Base-by-base conservation (phyloP, 2,888 invertebrate genomes). In the Boloria selene region DNA sequence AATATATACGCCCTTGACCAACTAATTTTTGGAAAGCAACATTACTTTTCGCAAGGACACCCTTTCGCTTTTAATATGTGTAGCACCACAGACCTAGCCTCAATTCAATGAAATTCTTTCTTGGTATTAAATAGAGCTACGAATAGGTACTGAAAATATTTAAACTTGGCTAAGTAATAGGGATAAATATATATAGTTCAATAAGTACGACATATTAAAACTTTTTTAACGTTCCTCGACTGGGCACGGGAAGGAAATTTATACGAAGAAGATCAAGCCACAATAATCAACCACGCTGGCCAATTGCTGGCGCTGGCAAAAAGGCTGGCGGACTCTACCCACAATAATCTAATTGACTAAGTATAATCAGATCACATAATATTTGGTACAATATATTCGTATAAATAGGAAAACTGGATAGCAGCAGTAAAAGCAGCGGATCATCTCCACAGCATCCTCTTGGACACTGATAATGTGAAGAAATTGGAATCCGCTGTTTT, bases 321-420 rank as follows among this genome's bases (percentile, higher is more conserved):
- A n/a, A 7, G 31, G 7, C 7, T 31, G 1, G 31, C 31, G 7
- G 6, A 31, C n/a, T n/a, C 31, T 31, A 31, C 7, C 16, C n/a
- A 4, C 47, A 16, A 16, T 47, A 47, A 47, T 16, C n/a, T 47
- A n/a, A 51, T 51, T 54, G 16, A 38, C 7, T 38, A 13, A 17
- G 5, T 45, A 16, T 13, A n/a, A n/a, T n/a, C n/a, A n/a, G n/a
- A n/a, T n/a, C n/a, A n/a, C n/a, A n/a, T n/a, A 16, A 51, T 61
- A 22, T 14, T 53, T 16, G 50, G 18, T 42, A 18, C 3, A 18
- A 3, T 22, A 18, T 22, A 18, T 14, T 38, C 17, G 64, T 51
- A 62, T 13, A 54, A 60, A 18, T 62, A 90, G 92, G 91, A 90
- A 69, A 92, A 91, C 76, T 92, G 92, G 92, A 92, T 92, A 82